Evolutionary conservation across 2,797 vertebrate genomes (phyloP).

Genomic region (Lepidocolaptes lacrymiger): DNA sequence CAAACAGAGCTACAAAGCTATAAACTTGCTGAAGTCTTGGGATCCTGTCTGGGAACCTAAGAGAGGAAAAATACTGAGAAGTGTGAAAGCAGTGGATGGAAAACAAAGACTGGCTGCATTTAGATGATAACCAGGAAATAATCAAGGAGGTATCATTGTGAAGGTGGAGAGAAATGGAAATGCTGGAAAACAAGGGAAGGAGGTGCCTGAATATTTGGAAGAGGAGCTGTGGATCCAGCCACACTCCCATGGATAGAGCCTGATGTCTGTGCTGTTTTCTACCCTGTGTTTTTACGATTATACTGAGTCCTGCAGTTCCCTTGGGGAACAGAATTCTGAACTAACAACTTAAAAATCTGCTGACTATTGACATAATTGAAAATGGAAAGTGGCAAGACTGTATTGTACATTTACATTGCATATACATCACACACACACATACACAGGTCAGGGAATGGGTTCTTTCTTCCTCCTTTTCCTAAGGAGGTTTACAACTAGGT

Average conservation of each 20-base stretch:
- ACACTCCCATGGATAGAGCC: rapidly evolving
- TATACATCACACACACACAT: background rate
- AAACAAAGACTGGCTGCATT: background rate
- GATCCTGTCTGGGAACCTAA: background rate
- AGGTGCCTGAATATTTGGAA: background rate
- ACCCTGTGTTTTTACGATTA: background rate
- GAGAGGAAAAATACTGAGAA: background rate
- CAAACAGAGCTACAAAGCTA: background rate
- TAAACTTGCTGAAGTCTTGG: background rate
- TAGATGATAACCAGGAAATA: background rate
- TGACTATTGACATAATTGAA: background rate
- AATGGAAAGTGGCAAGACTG: background rate
- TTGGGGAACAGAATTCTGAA: background rate
- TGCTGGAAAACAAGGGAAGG: background rate
- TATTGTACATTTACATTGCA: background rate
- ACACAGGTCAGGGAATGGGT: background rate
- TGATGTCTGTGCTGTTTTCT: background rate
- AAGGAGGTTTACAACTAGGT: background rate
- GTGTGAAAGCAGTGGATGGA: background rate
- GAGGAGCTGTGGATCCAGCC: background rate
- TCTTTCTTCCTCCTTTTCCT: background rate
- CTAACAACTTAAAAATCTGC: background rate
- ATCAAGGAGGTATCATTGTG: background rate
- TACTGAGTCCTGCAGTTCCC: background rate
- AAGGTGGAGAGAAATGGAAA: background rate